Evolutionary conservation across 2,888 invertebrate species (phyloP).

Genomic region (Drosophila lutescens): DNA sequence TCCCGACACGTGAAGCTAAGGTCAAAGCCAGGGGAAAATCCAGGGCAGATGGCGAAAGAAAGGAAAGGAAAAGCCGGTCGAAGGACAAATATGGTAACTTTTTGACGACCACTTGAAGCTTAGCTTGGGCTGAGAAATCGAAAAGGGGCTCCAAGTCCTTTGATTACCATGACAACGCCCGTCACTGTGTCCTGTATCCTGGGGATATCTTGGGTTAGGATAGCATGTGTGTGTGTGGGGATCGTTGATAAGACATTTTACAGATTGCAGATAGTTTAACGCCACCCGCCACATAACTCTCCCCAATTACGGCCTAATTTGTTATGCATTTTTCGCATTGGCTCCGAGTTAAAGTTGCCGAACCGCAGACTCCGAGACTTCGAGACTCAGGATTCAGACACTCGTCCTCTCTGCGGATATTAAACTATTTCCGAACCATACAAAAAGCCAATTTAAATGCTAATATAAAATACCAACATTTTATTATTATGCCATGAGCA

Average conservation of each 20-base stretch:
- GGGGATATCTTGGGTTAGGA: neutral
- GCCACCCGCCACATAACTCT: conserved; percentile 34
- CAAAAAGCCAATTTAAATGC: conserved; percentile 81
- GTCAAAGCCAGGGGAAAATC: conserved; percentile 43
- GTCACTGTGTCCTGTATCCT: conserved; percentile 18
- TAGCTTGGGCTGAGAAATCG: conserved; percentile 43
- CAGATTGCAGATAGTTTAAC: conserved; percentile 56
- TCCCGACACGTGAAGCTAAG: conserved; percentile 58
- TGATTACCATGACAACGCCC: conserved; percentile 68
- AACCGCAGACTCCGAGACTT: conserved; percentile 27
- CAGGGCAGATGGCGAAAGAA: conserved; percentile 28
- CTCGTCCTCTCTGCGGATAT: conserved; percentile 72
- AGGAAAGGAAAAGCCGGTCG: conserved; percentile 47
- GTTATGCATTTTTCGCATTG: conserved; percentile 57
- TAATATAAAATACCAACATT: conserved; percentile 81
- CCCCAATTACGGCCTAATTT: conserved; percentile 48
- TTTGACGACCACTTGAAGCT: conserved; percentile 66
- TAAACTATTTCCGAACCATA: conserved; percentile 81
- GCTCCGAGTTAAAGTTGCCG: conserved; percentile 47
- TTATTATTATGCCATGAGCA: conserved; percentile 80
- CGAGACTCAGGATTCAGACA: neutral
- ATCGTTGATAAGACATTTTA: conserved; percentile 48
- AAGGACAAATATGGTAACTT: conserved; percentile 49
- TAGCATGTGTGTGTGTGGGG: conserved; percentile 23
- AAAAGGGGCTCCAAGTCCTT: conserved; percentile 47